Base-by-base conservation (phyloP, 2,797 vertebrate genomes). In the Schizopygopsis malacanthus region DNA sequence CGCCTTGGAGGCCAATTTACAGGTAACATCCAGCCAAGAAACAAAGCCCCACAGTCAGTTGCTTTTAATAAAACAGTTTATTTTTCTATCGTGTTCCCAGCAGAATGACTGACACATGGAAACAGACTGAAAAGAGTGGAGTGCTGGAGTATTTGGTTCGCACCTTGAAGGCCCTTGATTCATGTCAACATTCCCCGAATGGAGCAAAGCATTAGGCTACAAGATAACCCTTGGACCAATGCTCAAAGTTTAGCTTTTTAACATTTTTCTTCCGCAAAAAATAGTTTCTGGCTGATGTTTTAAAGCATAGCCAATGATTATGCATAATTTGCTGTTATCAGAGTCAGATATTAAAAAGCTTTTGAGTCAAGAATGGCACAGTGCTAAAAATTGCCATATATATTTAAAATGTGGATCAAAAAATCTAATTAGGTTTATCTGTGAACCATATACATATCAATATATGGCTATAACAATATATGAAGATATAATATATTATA, bases 1-100 rank as follows among this genome's bases (percentile, higher is more conserved):
- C 83, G 89, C 94, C 91, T 92, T 91, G 81, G 92, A 94, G 93
- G 92, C 92, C 91, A 92, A 93, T 89, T 95, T 93, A 94, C 94
- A 95, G 94, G 94, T 95, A 94, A 95, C 52, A 78, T 71, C 28
- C 83, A 79, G 76, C 50, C 65, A 85, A 84, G 52, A 56, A 52
- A 56, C 16, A 12, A 45, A 79, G 28, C 50, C 52, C n/a, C 39
- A 47, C 18, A 52, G 67, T 52, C 82, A 47, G n/a, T 22, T 45
- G 54, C 75, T 85, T 84, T 85, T 45, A 79, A 79, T 79, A 56
- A 79, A 70, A 70, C 28, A 16, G 9, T 69, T 16, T 28, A 4
- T 28, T 33, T 37, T 47, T 72, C 52, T 75, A 6, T 25, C 2
- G 50, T 47, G 18, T 50, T 41, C 1, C 15, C 39, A 28, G 39